Base-by-base conservation (phyloP, 2,797 vertebrate species). In the Yasuhikotakia modesta region DNA sequence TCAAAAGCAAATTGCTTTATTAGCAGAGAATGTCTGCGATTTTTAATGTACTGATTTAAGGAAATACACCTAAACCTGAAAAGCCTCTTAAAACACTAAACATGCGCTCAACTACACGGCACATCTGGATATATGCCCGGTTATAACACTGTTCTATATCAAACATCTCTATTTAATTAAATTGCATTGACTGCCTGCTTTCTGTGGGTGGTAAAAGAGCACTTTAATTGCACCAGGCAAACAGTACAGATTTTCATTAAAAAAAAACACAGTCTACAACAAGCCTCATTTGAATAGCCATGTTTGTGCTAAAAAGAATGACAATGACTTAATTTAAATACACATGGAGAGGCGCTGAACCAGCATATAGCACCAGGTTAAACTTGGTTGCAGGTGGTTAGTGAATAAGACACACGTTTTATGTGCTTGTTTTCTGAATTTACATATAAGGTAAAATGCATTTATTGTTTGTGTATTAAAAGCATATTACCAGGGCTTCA, bases 241-340 rank as follows among this genome's bases (percentile, higher is more conserved):
- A 30, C 57, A 30, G 24, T 5, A 6, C 14, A 27, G 55, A 22
- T 14, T 58, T 58, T 5, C 14, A 24, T 27, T 27, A 22, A 60
- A 17, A 27, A 27, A 5, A 12, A 30, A 24, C 5, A 1, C 24
- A 16, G 24, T 30, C 57, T 3, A 30, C 27, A 58, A 58, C 57
- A 58, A 58, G 57, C 22, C 3, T 60, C 57, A 30, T 60, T 60
- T 60, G 14, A 60, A 60, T 60, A 60, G 14, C 57, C 1, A 24
- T 58, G 57, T 60, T 60, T 60, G 57, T 60, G 27, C 30, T 30
- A 30, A 24, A 60, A 30, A 60, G 17, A 6, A n/a, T 35, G 64
- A 68, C 39, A 46, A 13, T 43, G 19, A 24, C 24, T 27, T 58
- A 4, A 58, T 58, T 58, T 27, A 27, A 22, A 58, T 27, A 58